These are phyloP conservation scores for Syngnathus typhle DNA, from an alignment of 2,113 vertebrate genomes.

Conservation along the genomic window DNA sequence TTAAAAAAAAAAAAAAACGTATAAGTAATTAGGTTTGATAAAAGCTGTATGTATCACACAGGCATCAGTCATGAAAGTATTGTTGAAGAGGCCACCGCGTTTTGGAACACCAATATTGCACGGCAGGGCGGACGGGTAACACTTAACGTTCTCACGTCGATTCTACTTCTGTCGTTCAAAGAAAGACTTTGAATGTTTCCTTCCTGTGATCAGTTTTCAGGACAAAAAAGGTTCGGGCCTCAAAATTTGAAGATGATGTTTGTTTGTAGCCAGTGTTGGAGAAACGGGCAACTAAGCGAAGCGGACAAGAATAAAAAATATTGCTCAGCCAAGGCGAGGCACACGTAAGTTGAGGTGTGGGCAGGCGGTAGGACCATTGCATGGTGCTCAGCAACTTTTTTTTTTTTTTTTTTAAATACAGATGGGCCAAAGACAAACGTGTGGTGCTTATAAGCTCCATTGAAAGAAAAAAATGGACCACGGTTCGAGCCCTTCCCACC, in stretches of 20 bases:
- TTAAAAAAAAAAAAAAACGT: not conserved
- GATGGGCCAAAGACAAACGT: constrained; percentile 90
- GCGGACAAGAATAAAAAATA: constrained; percentile 96
- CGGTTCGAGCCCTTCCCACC: constrained; percentile 85
- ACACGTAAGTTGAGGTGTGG: constrained; percentile 78
- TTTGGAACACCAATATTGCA: constrained; percentile 77
- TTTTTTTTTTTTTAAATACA: constrained; percentile 47
- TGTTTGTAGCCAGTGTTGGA: constrained; percentile 92
- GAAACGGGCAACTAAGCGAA: constrained; percentile 90
- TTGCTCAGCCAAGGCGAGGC: constrained; percentile 93
- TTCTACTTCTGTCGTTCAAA: not conserved
- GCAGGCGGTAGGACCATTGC: not conserved
- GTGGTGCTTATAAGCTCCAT: constrained; percentile 89
- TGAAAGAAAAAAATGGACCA: constrained; percentile 93
- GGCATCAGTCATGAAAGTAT: constrained; percentile 86
- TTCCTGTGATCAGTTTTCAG: constrained; percentile 63
- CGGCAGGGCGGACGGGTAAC: constrained; percentile 79
- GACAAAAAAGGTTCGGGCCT: constrained; percentile 76
- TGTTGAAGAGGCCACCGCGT: constrained; percentile 85
- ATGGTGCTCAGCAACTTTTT: not conserved
- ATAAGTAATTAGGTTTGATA: not conserved
- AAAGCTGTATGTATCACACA: constrained; percentile 39
- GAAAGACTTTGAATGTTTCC: not conserved
- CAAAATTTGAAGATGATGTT: constrained; percentile 94
- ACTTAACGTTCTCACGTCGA: not conserved